Evolutionary conservation across 2,113 vertebrate species (phyloP), one percentile per base, ranked within the genome.

Genomic region (Himantopus leucocephalus): DNA sequence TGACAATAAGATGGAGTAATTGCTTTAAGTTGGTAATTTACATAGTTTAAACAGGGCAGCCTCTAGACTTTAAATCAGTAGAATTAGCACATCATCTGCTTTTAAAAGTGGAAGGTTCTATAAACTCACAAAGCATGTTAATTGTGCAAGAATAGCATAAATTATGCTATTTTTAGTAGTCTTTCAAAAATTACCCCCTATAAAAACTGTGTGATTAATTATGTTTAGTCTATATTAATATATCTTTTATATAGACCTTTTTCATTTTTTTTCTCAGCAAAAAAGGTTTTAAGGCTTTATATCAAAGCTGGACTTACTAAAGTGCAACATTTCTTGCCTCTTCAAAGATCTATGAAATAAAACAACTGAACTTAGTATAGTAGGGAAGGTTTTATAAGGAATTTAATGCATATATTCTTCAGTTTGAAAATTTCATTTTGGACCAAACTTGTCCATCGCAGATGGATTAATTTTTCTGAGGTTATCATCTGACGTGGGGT

Each of bases 1-100:
- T 87, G 89, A 92, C 62, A 96, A 93, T 88, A 96, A 85, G 72
- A 87, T 90, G 32, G 19, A 97, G 88, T 97, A 93, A 97, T 96
- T 97, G 92, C 58, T 96, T 94, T 90, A 84, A 52, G 48, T 63
- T 80, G 53, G 32, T 47, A 94, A 97, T 97, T 96, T 97, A 70
- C 85, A 72, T 52, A 95, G 64, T 77, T 96, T 66, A 85, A 96
- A 91, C 48, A 95, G 82, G 82, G 39, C 20, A 97, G 18, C 32
- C 79, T 95, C 43, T 50, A 85, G 62, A 93, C 52, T 92, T 95
- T 77, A 94, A 90, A 94, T 96, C 68, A 92, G 56, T 71, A 56
- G 34, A 95, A 96, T 95, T 96, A 95, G 35, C 64, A 58, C 37
- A 93, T 47, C 5, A 14, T 70, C 58, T 86, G 39, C 43, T 95